Percentiles rank a stretch among this genome's conserved stretches.
Evolutionary conservation across 64 coral and sea anemone genomes (phyloP).

Genomic region (Acropora yongei): DNA sequence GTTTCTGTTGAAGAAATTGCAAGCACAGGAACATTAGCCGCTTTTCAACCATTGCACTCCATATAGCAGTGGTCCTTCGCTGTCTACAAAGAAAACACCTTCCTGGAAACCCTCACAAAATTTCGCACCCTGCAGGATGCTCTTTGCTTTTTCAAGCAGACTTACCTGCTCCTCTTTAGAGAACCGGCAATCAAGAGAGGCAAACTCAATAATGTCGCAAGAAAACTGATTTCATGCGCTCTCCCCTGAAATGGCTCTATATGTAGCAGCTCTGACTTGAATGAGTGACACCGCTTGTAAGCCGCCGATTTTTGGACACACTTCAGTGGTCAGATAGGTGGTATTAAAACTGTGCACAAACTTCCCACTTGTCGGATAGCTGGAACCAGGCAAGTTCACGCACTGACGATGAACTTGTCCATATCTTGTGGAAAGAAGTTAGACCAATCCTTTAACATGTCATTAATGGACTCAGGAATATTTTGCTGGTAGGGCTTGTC

Average conservation of each 20-base stretch:
- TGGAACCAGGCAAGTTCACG: background rate
- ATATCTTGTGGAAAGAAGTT: conserved; percentile 41
- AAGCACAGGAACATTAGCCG: conserved; percentile 18
- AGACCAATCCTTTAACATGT: conserved; percentile 55
- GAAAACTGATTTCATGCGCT: background rate
- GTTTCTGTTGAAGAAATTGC: conserved; percentile 29
- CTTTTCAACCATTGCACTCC: conserved; percentile 32
- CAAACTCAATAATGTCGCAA: background rate
- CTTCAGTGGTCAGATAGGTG: background rate
- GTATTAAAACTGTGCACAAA: background rate
- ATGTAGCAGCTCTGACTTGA: background rate
- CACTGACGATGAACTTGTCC: conserved; percentile 25
- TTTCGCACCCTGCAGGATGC: background rate
- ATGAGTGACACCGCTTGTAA: conserved; percentile 49
- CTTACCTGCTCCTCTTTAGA: conserved; percentile 23
- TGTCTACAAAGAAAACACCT: conserved; percentile 8
- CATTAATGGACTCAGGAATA: conserved; percentile 30
- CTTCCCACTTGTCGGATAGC: background rate
- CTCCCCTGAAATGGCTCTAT: background rate
- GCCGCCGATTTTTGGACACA: conserved; percentile 61
- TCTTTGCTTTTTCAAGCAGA: conserved; percentile 13
- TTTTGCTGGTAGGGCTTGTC: conserved; percentile 47
- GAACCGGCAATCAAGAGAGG: background rate
- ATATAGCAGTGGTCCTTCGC: conserved; percentile 1
- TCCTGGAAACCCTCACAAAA: conserved; percentile 12